Base-by-base conservation (phyloP, 2,888 invertebrate species). In the Tetragnatha montana region DNA sequence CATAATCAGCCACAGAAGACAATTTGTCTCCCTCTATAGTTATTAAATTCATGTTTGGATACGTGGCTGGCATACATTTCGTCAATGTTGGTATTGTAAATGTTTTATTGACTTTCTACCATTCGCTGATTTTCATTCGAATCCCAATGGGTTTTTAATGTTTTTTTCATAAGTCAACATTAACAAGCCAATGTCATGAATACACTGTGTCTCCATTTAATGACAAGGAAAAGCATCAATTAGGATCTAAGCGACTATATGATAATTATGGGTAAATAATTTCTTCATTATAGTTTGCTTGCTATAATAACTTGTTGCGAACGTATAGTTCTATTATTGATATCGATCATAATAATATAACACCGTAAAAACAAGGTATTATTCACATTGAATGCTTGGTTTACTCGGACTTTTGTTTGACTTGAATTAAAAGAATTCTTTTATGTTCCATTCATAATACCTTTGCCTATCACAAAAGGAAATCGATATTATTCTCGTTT, bases 1-100 rank as follows among this genome's bases (percentile, higher is more conserved):
- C 68, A 75, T 81, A 81, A 81, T 87, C 75, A 75, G 76, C 81
- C 87, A 70, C 87, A 87, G 81, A 81, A 76, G 68, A 69, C 70
- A 87, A 87, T 87, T 81, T 87, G 69, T 87, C 75, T 80, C 75
- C 75, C 74, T 70, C 80, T 21, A 6, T 75, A 81, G 74, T 81
- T 81, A 87, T 87, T 75, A 81, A 70, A 87, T 81, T 76, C 75
- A 87, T 75, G 47, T 21, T 51, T 35, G 69, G 7, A 87, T 21
- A 81, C 87, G 87, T 87, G 75, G 49, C 49, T 69, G n/a, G 82
- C 73, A 82, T 82, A 50, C 49, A 73, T 4, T 60, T 60, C 21
- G 22, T 73, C 22, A 73, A 73, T n/a, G 73, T 73, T 22, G 21
- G 73, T 73, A 2, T 71, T 71, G 19, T 21, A 2, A 21, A 71